These are phyloP conservation scores for Itoplectis maculator DNA, from an alignment of 2,888 invertebrate species.

Conservation along the genomic window DNA sequence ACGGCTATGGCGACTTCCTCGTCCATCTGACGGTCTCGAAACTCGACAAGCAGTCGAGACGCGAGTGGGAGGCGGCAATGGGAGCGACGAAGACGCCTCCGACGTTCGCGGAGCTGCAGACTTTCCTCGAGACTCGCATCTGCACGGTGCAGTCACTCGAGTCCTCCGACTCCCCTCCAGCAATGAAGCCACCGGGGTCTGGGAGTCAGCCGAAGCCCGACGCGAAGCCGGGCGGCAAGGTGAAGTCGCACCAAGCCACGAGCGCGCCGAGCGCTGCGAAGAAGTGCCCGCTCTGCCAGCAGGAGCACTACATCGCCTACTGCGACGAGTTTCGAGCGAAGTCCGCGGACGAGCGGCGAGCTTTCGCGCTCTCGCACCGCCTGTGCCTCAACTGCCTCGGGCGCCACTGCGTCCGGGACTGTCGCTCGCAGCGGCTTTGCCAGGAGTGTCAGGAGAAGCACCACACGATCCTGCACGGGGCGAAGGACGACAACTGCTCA, in stretches of 20 bases:
- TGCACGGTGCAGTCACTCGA: neutral
- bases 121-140: neutral
- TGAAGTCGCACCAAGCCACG: neutral
- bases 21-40: neutral
- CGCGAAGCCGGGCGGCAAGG: neutral
- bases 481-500: neutral
- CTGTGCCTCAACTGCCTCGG: slow-evolving; percentile 16
- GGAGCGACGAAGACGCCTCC: neutral
- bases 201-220: neutral
- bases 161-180: neutral
- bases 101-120: neutral
- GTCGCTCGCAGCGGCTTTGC: neutral
- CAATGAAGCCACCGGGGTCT: neutral
- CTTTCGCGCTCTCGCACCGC: neutral
- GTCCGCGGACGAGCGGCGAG: neutral
- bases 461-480: neutral
- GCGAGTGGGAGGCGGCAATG: slow-evolving; percentile 3
- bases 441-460: neutral
- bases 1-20: neutral
- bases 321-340: neutral
- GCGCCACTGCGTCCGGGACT: neutral
- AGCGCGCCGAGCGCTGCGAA: neutral
- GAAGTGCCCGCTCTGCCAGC: neutral
- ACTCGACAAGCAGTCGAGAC: slow-evolving; percentile 7
- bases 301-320: neutral